Evolutionary conservation across 2,113 vertebrate species (phyloP), one percentile per base, ranked within the genome.

Genomic region (Xiphophorus hellerii): DNA sequence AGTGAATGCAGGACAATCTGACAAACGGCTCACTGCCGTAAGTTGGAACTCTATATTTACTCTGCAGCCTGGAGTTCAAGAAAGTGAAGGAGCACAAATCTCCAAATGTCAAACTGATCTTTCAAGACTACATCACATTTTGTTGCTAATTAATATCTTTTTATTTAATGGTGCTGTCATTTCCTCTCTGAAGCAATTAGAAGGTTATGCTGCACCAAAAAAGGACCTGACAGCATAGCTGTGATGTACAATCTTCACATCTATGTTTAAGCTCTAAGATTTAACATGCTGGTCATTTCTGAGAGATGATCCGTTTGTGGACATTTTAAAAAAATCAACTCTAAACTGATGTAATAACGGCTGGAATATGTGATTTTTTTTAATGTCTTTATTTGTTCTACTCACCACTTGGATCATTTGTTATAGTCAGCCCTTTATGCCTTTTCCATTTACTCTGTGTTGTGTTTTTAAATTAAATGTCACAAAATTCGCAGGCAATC

Each of bases 101-200:
- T 12, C 9, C 29, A 71, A 61, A 70, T 28, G 14, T 29, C 30
- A 35, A 63, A 37, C 39, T 17, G 17, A 48, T 44, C 39, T 30
- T 70, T 69, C 22, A 80, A 74, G 44, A n/a, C 48, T 42, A 27
- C 62, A n/a, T 29, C 22, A 17, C 58, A 33, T 61, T 37, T 33
- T 35, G 17, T 37, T 39, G 10, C 20, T 69, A 35, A 69, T 69
- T 37, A 28, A 35, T 73, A 31, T 58, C 15, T 65, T 66, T 5
- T 22, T 58, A 74, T 66, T 58, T 27, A 25, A 54, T 37, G 33
- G 39, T 7, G 30, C 63, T 66, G 44, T 66, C 31, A 37, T 37
- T 37, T 66, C 33, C 44, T 2, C 22, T 35, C 1, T 54, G 44
- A 25, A 33, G 14, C 6, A 30, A 54, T 35, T 30, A 27, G 29